phyloP scores from a whole-genome alignment of 1,140 invertebrate species.

The Aradophagus sp. region DNA sequence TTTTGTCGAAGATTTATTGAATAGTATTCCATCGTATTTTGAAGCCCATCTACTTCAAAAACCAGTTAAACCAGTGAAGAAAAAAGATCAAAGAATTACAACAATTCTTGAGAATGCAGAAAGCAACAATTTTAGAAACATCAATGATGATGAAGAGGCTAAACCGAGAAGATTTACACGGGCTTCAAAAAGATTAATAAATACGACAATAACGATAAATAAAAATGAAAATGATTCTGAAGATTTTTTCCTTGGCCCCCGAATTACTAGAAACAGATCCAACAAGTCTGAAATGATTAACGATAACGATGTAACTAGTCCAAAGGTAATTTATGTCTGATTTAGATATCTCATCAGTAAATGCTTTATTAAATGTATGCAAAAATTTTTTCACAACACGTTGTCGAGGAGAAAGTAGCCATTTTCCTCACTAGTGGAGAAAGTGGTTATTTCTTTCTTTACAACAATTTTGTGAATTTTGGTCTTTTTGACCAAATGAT shows the following conservation, averaged over 20 bases:
- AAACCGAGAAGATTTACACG: conserved; percentile 12
- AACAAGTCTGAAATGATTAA: conserved; percentile 3
- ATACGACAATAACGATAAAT: not conserved
- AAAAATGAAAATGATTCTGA: conserved; percentile 10
- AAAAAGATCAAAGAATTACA: conserved; percentile 58
- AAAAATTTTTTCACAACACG: no score
- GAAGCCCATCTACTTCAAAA: conserved; percentile 60
- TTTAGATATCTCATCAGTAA: not conserved
- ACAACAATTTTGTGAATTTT: no score
- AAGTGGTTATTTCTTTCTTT: no score
- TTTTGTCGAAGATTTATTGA: no score
- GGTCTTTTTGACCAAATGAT: not conserved
- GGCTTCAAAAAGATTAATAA: conserved; percentile 8
- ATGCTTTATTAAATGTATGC: not conserved
- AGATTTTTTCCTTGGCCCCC: not conserved
- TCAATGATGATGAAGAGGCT: conserved; percentile 1
- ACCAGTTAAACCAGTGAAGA: conserved; percentile 65
- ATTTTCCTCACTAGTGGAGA: no score
- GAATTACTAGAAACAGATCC: conserved; percentile 9
- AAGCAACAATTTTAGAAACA: not conserved
- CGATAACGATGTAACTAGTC: conserved; percentile 2
- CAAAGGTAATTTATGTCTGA: conserved; percentile 12
- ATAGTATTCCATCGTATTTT: no score
- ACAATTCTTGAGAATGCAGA: conserved; percentile 67
- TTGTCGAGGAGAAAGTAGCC: no score